These are phyloP conservation scores for Labeo catla DNA, from an alignment of 2,113 vertebrate genomes.

Conservation along the genomic window DNA sequence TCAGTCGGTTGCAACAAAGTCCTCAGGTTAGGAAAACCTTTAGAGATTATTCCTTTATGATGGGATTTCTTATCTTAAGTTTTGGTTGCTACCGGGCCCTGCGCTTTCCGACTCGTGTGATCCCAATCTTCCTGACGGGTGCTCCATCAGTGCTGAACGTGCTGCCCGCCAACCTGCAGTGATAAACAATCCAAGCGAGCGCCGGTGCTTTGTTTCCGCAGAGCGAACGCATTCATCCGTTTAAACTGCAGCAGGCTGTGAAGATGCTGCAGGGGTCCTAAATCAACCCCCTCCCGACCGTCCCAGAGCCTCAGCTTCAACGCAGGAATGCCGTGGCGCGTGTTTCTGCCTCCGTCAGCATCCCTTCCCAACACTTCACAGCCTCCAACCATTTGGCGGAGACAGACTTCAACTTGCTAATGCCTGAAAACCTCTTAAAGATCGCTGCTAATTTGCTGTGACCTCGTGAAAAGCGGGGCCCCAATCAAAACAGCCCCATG, in stretches of 20 bases:
- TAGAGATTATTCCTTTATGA: conserved; percentile 4
- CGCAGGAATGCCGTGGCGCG: conserved; percentile 25
- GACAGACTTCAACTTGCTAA: conserved; percentile 11
- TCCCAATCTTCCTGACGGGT: conserved; percentile 13
- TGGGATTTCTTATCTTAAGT: conserved; percentile 14
- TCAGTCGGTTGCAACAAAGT: not conserved
- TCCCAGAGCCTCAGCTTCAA: conserved; percentile 3
- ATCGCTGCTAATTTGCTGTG: conserved; percentile 51
- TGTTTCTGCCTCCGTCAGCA: conserved; percentile 43
- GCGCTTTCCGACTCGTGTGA: conserved; percentile 36
- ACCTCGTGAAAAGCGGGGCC: conserved; percentile 49
- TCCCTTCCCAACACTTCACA: conserved; percentile 5
- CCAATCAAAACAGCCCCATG: conserved; percentile 10
- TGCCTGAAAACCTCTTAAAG: conserved; percentile 48
- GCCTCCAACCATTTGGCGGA: conserved; percentile 10
- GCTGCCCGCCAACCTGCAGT: conserved; percentile 41
- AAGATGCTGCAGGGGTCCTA: conserved; percentile 45
- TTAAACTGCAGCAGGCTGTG: conserved; percentile 38
- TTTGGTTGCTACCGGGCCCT: not conserved
- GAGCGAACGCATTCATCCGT: conserved; percentile 21
- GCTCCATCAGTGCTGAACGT: conserved; percentile 39
- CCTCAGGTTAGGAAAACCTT: not conserved
- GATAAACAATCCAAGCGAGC: conserved; percentile 42
- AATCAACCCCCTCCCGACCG: conserved; percentile 41
- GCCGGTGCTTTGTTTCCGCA: conserved; percentile 40